Evolutionary conservation across 2,797 vertebrate species (phyloP).

Genomic region (Syndactyla subalaris): DNA sequence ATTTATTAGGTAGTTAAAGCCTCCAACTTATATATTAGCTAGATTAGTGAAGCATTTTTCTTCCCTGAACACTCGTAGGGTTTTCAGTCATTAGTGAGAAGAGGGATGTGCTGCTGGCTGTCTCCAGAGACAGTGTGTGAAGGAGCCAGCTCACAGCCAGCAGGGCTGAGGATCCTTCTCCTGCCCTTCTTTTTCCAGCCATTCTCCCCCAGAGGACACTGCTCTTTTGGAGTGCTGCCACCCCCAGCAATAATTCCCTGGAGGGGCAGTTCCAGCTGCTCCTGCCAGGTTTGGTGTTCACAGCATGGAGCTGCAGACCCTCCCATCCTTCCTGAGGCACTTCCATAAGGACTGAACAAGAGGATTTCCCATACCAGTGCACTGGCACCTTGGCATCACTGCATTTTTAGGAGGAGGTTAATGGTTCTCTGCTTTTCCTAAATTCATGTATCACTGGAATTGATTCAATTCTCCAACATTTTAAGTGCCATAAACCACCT

Average conservation of each 20-base stretch:
- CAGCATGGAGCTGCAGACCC: neutral
- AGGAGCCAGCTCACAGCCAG: neutral
- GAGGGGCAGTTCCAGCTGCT: neutral
- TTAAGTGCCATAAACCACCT: neutral
- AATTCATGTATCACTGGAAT: neutral
- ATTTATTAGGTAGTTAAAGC: neutral
- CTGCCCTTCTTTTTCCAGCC: neutral
- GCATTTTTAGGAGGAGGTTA: neutral
- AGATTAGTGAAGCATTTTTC: neutral
- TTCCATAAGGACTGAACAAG: neutral
- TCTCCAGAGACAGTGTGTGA: rapidly evolving
- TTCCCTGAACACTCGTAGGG: neutral
- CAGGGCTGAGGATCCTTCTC: neutral
- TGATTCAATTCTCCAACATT: neutral
- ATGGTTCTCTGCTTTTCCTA: neutral
- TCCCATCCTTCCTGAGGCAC: neutral
- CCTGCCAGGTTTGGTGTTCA: neutral
- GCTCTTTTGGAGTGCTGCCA: neutral
- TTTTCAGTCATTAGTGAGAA: neutral
- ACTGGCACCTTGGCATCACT: neutral
- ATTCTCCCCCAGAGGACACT: neutral
- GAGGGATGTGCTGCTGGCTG: neutral
- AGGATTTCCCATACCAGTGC: neutral
- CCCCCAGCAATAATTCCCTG: neutral
- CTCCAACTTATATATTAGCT: neutral